Conservation (phyloP, 2,888 invertebrate genomes). For the Erebia ligea region DNA sequence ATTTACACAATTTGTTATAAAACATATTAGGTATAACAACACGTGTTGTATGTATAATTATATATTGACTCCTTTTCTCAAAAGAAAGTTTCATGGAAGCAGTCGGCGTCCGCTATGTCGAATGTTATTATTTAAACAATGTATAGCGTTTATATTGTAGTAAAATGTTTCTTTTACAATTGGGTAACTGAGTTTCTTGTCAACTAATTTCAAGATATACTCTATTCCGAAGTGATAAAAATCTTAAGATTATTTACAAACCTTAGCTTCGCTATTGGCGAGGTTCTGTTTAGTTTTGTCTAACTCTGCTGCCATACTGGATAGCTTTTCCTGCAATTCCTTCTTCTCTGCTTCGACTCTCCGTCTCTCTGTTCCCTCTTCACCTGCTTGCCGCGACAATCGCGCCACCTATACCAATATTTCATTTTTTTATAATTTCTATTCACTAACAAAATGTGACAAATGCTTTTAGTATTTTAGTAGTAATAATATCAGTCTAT, state of each 20-base stretch:
- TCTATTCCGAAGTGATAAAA: too few species aligned
- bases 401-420: slow-evolving; percentile 84
- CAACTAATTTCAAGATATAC: too few species aligned
- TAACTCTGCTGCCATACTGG: slow-evolving; percentile 85
- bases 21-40: too few species aligned
- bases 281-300: slow-evolving; percentile 86
- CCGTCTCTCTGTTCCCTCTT: slow-evolving; percentile 91
- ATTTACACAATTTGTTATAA: too few species aligned
- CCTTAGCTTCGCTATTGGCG: slow-evolving; percentile 87
- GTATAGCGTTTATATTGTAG: too few species aligned
- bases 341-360: slow-evolving; percentile 88
- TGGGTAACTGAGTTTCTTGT: too few species aligned
- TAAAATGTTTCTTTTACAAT: too few species aligned
- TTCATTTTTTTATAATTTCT: background rate
- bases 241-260: slow-evolving; percentile 49
- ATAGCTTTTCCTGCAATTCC: slow-evolving; percentile 85
- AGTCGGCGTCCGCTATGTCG: too few species aligned
- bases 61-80: too few species aligned
- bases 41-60: too few species aligned
- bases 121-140: too few species aligned
- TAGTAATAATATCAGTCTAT: background rate
- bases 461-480: background rate
- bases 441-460: background rate
- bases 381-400: slow-evolving; percentile 91
- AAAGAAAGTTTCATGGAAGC: too few species aligned